Evolutionary conservation across 2,797 vertebrate species (phyloP), one percentile per base, ranked within the genome.

Genomic region (Australoheros facetus): DNA sequence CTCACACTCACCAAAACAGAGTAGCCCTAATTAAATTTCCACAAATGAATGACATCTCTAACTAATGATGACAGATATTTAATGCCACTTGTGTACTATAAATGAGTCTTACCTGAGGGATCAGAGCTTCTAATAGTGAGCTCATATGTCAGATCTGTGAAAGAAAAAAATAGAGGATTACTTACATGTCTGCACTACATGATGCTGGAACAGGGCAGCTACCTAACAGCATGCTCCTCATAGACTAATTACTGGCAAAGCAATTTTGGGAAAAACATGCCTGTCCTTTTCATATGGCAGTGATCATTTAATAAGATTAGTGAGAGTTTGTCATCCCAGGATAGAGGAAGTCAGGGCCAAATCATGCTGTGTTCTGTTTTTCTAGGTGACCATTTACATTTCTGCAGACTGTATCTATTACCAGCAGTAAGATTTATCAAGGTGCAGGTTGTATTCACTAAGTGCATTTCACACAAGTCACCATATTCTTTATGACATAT

Each of bases 101-200:
- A 62, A 69, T 51, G 70, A 62, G 12, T 55, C 96, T 98, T 96
- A 99, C 98, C 98, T 95, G 97, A 94, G n/a, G 95, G 94, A 62
- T 98, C 97, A 0, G 96, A 97, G 93, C 95, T 97, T 91, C 97
- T 97, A 84, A 98, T 94, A 7, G 96, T 98, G 94, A 99, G 95
- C 91, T 99, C 97, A 51, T 98, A 99, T 1, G 97, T 98, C 91
- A 99, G 89, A 92, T 99, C 98, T 99, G 91, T 83, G 91, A 90
- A 91, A 72, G 92, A 92, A 59, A 74, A 74, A 74, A 82, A 28
- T 56, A 83, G 55, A 81, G 56, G 56, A 66, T 78, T 58, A 83
- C 39, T 85, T 73, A 72, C 39, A 84, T 57, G 60, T 77, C 45
- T 70, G 45, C 1, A 3, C 81, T 64, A 77, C 56, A 76, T 75